Conservation (phyloP, 2,888 invertebrate species). For the Dasypogon diadema region DNA sequence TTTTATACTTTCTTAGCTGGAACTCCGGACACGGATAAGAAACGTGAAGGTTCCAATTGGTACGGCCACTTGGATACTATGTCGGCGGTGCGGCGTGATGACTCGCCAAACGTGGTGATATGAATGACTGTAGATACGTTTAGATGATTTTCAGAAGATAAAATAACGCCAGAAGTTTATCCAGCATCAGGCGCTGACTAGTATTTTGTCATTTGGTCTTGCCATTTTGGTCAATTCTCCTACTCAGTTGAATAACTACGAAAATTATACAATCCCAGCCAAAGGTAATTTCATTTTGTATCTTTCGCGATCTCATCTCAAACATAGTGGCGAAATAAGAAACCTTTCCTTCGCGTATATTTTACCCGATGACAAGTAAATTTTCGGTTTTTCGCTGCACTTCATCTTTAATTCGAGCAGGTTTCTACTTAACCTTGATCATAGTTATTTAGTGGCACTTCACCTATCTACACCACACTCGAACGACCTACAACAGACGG, state of each 20-base stretch:
- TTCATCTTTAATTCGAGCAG: background rate
- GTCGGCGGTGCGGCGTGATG: background rate
- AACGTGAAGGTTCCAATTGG: background rate
- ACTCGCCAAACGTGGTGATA: slow-evolving; percentile 1
- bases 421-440: background rate
- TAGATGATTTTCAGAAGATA: slow-evolving; percentile 1
- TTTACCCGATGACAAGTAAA: no score
- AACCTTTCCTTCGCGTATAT: no score
- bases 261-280: background rate
- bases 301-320: background rate
- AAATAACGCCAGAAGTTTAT: background rate
- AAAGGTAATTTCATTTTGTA: slow-evolving; percentile 7
- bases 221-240: background rate
- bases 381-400: background rate
- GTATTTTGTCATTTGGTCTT: background rate
- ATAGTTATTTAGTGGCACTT: background rate
- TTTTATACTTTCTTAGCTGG: slow-evolving; percentile 7
- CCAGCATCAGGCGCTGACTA: background rate
- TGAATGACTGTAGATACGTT: background rate
- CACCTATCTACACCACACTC: background rate
- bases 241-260: background rate
- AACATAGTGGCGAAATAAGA: no score
- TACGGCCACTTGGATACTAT: no score
- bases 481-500: background rate
- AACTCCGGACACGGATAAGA: background rate